A percentile compares a stretch with the other conserved stretches of the same genome.
Conservation (phyloP, 2,888 invertebrate genomes). For the Margaritifera margaritifera region DNA sequence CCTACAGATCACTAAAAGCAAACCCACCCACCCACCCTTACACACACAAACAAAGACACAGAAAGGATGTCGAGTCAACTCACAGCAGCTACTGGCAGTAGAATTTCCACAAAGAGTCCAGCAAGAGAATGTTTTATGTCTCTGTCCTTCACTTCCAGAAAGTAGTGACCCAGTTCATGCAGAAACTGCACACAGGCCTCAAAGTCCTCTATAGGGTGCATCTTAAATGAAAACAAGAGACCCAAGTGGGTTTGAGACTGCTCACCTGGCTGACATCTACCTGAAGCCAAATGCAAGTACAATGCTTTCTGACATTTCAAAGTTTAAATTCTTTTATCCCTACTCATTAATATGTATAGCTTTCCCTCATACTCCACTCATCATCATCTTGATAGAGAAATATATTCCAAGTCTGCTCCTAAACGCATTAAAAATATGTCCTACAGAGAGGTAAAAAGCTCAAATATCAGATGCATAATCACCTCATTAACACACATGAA, state of each 20-base stretch:
- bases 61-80: constrained; percentile 67
- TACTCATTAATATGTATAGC: too few species aligned
- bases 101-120: constrained; percentile 97
- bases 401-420: too few species aligned
- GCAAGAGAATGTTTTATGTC: constrained; percentile 98
- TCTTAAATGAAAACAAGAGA: constrained; percentile 75
- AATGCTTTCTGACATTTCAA: too few species aligned
- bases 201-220: constrained; percentile 99
- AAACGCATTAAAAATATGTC: too few species aligned
- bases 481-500: too few species aligned
- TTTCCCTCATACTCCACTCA: too few species aligned
- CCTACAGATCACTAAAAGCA: neutral
- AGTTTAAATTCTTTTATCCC: too few species aligned
- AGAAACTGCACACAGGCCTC: constrained; percentile 98
- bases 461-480: too few species aligned
- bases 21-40: neutral
- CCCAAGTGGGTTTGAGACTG: neutral
- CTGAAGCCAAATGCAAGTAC: too few species aligned
- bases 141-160: constrained; percentile 97
- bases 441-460: too few species aligned
- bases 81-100: constrained; percentile 98
- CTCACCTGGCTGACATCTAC: too few species aligned
- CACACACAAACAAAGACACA: neutral
- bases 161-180: constrained; percentile 98
- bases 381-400: too few species aligned